phyloP scores from a whole-genome alignment of 2,888 invertebrate species.

The Yponomeuta plumbellus region DNA sequence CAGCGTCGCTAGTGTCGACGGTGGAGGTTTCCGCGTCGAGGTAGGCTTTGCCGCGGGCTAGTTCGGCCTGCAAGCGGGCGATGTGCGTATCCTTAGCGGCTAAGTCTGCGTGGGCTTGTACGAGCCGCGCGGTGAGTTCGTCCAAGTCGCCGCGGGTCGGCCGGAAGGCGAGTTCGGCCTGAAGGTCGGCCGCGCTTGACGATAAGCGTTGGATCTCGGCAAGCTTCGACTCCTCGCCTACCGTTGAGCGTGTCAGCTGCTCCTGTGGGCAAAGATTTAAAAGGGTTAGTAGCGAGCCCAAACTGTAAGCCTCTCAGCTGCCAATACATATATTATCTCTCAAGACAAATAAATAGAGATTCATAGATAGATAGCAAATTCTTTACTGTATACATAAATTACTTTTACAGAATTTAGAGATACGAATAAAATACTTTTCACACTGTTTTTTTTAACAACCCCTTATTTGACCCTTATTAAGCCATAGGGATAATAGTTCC shows the following conservation, averaged over 20 bases:
- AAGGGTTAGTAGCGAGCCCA: too few species aligned
- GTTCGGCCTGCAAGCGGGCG: slow-evolving; percentile 28
- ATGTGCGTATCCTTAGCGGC: slow-evolving; percentile 37
- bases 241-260: slow-evolving; percentile 59
- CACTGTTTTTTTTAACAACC: too few species aligned
- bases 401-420: too few species aligned
- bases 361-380: too few species aligned
- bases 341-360: too few species aligned
- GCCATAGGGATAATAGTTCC: too few species aligned
- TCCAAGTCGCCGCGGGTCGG: slow-evolving; percentile 76
- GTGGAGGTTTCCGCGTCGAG: slow-evolving; percentile 30
- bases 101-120: slow-evolving; percentile 45
- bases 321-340: too few species aligned
- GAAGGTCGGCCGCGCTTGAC: slow-evolving; percentile 66
- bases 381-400: too few species aligned
- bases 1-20: slow-evolving; percentile 24
- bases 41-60: slow-evolving; percentile 29
- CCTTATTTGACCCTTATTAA: too few species aligned
- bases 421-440: too few species aligned
- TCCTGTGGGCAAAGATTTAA: slow-evolving; percentile 34
- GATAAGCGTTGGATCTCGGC: slow-evolving; percentile 76
- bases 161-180: slow-evolving; percentile 76
- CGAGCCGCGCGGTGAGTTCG: slow-evolving; percentile 68
- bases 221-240: slow-evolving; percentile 74
- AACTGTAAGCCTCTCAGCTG: too few species aligned